Evolutionary conservation across 2,888 invertebrate genomes (phyloP).

Genomic region (Polietes domitor): DNA sequence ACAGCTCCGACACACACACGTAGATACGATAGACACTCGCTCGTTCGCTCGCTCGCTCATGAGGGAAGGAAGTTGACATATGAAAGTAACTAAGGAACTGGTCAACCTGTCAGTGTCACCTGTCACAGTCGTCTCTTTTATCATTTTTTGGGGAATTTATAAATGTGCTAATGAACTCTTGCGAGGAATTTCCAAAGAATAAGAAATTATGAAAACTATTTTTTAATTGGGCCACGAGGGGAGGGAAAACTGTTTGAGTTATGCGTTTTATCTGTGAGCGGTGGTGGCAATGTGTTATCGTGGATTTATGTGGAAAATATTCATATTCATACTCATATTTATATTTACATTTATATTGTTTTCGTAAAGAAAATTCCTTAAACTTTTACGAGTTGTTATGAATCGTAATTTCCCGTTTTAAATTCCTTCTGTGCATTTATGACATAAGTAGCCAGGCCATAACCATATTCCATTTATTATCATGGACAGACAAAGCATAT

Average conservation of each 20-base stretch:
- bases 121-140: slow-evolving; percentile 10
- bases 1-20: neutral
- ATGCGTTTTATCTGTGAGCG: neutral
- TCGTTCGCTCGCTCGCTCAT: neutral
- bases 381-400: neutral
- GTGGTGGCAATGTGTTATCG: neutral
- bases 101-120: slow-evolving; percentile 27
- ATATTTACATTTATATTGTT: neutral
- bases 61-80: neutral
- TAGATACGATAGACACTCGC: neutral
- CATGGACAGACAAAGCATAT: neutral
- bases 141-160: slow-evolving; percentile 7
- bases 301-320: neutral
- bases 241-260: neutral
- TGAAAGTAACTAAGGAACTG: slow-evolving; percentile 14
- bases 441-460: neutral
- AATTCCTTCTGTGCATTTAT: neutral
- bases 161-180: slow-evolving; percentile 32
- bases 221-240: slow-evolving; percentile 11
- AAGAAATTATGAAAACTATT: slow-evolving; percentile 20
- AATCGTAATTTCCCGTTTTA: neutral
- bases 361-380: neutral
- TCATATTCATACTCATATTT: neutral
- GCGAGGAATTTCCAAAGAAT: neutral
- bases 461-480: neutral